Evolutionary conservation across 2,113 vertebrate species (phyloP).

Genomic region (Castor canadensis): DNA sequence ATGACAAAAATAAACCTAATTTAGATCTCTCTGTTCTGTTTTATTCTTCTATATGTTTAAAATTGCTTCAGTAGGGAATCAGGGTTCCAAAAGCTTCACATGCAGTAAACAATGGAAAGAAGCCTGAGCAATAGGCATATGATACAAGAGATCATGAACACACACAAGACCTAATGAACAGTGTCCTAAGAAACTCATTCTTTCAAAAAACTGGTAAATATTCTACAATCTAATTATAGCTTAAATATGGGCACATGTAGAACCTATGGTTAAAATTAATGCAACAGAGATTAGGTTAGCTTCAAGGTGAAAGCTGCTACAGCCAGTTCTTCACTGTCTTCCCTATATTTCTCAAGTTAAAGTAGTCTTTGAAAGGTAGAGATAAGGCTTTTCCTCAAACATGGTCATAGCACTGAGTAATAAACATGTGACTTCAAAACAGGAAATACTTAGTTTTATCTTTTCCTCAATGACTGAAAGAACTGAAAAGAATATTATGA

Average conservation of each 20-base stretch:
- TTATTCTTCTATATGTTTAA: neutral
- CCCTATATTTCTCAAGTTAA: neutral
- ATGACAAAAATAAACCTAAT: constrained; percentile 46
- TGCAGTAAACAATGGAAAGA: neutral
- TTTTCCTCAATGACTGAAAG: constrained; percentile 25
- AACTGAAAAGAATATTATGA: neutral
- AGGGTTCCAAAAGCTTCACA: neutral
- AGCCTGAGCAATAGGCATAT: neutral
- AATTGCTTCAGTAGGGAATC: neutral
- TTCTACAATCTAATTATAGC: neutral
- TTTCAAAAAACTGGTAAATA: neutral
- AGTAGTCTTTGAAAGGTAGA: neutral
- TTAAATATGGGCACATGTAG: neutral
- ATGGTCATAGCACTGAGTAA: neutral
- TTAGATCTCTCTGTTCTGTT: neutral
- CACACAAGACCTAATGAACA: neutral
- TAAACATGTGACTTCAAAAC: neutral
- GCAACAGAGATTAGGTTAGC: neutral
- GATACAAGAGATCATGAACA: neutral
- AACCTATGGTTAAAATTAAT: neutral
- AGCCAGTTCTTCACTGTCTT: neutral
- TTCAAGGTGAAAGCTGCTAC: neutral
- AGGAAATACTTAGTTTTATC: neutral
- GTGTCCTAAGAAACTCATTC: neutral
- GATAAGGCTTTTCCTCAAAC: neutral